phyloP scores from a whole-genome alignment of 2,888 invertebrate genomes.

The Drosophila crucigera region DNA sequence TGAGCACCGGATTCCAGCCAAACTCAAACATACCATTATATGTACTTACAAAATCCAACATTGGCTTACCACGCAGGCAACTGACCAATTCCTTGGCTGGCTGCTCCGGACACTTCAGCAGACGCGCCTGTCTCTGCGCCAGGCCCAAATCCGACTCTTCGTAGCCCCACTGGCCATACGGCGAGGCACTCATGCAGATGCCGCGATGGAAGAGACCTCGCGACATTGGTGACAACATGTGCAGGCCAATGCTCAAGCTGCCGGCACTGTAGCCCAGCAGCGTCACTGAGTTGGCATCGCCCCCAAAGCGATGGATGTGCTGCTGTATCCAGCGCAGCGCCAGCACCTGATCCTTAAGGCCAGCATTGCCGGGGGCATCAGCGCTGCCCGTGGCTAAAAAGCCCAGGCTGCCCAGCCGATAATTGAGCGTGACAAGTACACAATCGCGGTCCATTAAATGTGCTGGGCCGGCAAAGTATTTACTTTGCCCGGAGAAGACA shows the following conservation, averaged over 20 bases:
- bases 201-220: constrained; percentile 89
- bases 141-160: constrained; percentile 86
- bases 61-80: constrained; percentile 86
- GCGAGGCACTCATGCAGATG: constrained; percentile 89
- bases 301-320: constrained; percentile 89
- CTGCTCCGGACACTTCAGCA: constrained; percentile 87
- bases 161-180: constrained; percentile 86
- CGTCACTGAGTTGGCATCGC: constrained; percentile 88
- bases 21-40: constrained; percentile 80
- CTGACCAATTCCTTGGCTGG: constrained; percentile 86
- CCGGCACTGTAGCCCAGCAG: constrained; percentile 88
- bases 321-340: constrained; percentile 89
- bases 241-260: constrained; percentile 86
- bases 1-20: constrained; percentile 75
- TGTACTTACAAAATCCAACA: constrained; percentile 74
- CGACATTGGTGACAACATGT: constrained; percentile 89
- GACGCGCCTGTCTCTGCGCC: constrained; percentile 88
- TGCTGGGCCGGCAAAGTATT: constrained; percentile 85
- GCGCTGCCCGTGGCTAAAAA: constrained; percentile 88
- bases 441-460: constrained; percentile 88
- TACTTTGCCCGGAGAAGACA: constrained; percentile 87
- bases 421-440: constrained; percentile 89
- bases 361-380: constrained; percentile 89
- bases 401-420: constrained; percentile 87
- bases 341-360: constrained; percentile 89